Evolutionary conservation across 2,888 invertebrate genomes (phyloP).

Genomic region (Lasius platythorax): DNA sequence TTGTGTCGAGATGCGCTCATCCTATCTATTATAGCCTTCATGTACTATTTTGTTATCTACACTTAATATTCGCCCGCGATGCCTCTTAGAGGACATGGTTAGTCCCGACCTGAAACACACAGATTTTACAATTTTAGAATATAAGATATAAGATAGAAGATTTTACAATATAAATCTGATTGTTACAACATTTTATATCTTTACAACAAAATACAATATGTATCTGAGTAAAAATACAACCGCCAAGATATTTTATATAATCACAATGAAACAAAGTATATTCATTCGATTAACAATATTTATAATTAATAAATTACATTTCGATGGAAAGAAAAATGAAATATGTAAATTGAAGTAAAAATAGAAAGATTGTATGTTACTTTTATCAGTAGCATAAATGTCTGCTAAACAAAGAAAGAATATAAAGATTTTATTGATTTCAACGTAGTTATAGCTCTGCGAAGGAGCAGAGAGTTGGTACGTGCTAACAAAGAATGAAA

Average conservation of each 20-base stretch:
- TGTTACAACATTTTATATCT: conserved; percentile 10
- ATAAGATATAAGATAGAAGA: neutral
- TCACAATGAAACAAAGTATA: neutral
- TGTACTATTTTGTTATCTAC: conserved; percentile 83
- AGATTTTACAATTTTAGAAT: conserved; percentile 11
- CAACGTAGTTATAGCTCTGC: neutral
- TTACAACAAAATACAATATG: neutral
- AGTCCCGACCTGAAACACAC: conserved; percentile 82
- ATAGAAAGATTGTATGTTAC: neutral
- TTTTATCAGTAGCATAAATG: neutral
- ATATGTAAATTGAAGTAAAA: neutral
- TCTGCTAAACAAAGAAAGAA: neutral
- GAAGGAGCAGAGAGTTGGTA: neutral
- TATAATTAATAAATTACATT: neutral
- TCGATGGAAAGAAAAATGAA: neutral
- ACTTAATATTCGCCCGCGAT: conserved; percentile 83
- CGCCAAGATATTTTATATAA: neutral
- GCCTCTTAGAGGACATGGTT: conserved; percentile 86
- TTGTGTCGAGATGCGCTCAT: conserved; percentile 85
- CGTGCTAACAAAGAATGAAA: conserved; percentile 70
- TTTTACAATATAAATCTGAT: conserved; percentile 15
- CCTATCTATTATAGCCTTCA: conserved; percentile 85
- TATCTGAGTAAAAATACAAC: neutral
- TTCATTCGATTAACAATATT: neutral
- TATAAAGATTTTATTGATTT: conserved; percentile 29